Percentiles rank a stretch among this genome's conserved stretches.
Conservation (phyloP, 1,140 invertebrate genomes). For the Drosophila rhopaloa region DNA sequence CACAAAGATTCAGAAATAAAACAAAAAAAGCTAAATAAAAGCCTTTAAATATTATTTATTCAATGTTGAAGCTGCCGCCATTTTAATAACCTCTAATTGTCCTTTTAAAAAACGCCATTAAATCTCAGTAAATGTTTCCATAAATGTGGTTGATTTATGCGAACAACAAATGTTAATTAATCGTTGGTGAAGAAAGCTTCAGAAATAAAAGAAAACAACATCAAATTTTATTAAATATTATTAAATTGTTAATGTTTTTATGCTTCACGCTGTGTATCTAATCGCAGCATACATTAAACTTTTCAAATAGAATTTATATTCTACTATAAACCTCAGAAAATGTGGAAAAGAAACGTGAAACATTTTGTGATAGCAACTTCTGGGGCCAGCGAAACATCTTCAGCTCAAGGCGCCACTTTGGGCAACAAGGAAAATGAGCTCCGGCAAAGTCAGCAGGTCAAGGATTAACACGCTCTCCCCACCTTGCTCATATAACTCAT, state of each 20-base stretch:
- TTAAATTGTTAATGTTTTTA: background rate
- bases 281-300: background rate
- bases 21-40: too few species aligned
- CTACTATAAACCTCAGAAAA: slow-evolving; percentile 8
- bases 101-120: too few species aligned
- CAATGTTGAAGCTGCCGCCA: too few species aligned
- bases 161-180: too few species aligned
- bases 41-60: too few species aligned
- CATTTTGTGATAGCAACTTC: slow-evolving; percentile 13
- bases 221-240: background rate
- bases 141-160: background rate
- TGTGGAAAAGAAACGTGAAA: slow-evolving; percentile 1
- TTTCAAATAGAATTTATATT: background rate
- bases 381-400: slow-evolving; percentile 16
- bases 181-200: too few species aligned
- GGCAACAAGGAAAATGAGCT: slow-evolving; percentile 22
- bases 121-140: too few species aligned
- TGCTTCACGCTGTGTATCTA: background rate
- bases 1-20: too few species aligned
- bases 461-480: slow-evolving; percentile 48
- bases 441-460: slow-evolving; percentile 55
- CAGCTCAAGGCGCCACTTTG: slow-evolving; percentile 29
- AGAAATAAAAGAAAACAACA: too few species aligned
- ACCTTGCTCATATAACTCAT: slow-evolving; percentile 70
- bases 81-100: too few species aligned